Base-by-base conservation (phyloP, 2,888 invertebrate species). In the Aleiodes testaceus region DNA sequence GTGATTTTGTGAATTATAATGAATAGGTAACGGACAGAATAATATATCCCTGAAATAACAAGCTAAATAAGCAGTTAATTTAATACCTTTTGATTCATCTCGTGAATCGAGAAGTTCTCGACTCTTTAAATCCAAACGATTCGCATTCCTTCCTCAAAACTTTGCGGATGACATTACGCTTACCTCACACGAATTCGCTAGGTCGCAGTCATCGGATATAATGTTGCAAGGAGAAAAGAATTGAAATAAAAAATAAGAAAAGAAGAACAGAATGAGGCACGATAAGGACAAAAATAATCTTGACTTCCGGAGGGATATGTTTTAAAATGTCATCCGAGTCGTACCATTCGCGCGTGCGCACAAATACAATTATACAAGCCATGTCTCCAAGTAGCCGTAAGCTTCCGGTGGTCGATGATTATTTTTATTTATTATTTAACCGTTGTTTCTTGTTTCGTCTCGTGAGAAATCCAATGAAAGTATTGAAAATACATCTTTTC, bases 291-390 rank as follows among this genome's bases (percentile, higher is more conserved):
- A 79, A 80, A 79, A 80, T 80, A 79, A 75, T 77, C 76, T 74
- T 76, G 75, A 79, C 80, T 82, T 82, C 82, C 82, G 82, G 80
- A 80, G 79, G 75, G 75, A 78, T 81, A 63, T 63, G 78, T 80
- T 79, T 80, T 77, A 79, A 79, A 79, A 77, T 79, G 80, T 79
- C 76, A 81, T 74, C 76, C 75, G 81, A 80, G 78, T 77, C 75
- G 69, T 66, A 69, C 53, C 67, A 67, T 53, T 67, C 67, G 67
- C 67, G 72, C 67, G 72, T 67, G 72, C 67, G 67, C 44, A 59
- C 50, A 65, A 44, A 59, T 59, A 36, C 59, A 59, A 59, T 59
- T 45, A 14, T 50, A 59, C 59, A 59, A 49, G 45, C 14, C 59
- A 26, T 47, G 44, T 26, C 22, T 26, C n/a, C 22, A 66, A 50